Evolutionary conservation across 2,113 vertebrate genomes (phyloP), one percentile per base, ranked within the genome.

Genomic region (Chunga burmeisteri): DNA sequence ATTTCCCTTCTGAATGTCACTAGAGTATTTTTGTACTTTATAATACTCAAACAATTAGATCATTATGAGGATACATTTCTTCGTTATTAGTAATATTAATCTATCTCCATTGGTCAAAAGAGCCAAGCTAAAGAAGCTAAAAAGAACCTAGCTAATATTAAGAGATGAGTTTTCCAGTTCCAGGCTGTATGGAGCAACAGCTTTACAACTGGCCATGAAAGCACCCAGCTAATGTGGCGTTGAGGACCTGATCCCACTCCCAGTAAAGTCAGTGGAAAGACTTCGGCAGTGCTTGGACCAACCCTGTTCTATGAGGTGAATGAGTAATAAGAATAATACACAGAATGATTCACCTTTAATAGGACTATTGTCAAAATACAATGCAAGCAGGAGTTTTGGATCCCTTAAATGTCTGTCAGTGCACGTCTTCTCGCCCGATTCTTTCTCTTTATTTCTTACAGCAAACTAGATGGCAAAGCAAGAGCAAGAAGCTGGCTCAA

Each of bases 321-420:
- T 94, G 81, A 96, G 38, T 95, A 94, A 93, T 94, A 95, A 89
- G 86, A 96, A 91, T 82, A 97, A 95, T 26, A 94, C 62, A 86
- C 32, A 44, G 59, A 80, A 94, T 91, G 70, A 95, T 90, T 96
- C 93, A 95, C 50, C 40, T 86, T 96, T 93, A 96, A 95, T 93
- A 89, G 63, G 58, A 80, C 89, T 93, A 94, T 88, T 95, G 91
- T 96, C 81, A 88, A 95, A 95, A 77, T 52, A 94, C 78, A 93
- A 38, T 85, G 77, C 23, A 93, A 70, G 70, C 58, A 86, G 86
- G 34, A 77, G 58, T 65, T 84, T 85, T 3, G 0, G 58, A 90
- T 68, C 53, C 20, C 74, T 82, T 68, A 29, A 72, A 70, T 73
- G n/a, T 94, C 59, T 94, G 84, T 63, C 78, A 70, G 74, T 40